Conservation (phyloP, 92 coral and sea anemone genomes). For the Epizoanthus illoricatus region DNA sequence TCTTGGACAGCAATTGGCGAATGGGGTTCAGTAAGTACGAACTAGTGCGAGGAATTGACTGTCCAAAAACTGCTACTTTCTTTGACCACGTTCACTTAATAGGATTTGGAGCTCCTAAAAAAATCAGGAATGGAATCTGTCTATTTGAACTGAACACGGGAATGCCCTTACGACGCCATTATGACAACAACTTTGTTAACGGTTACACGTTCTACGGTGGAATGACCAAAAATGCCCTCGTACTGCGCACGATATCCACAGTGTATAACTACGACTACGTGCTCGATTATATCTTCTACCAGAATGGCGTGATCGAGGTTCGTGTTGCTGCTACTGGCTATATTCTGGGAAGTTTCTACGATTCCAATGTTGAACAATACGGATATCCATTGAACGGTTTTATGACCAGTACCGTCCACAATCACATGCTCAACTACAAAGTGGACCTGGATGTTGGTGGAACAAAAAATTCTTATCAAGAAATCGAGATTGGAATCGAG, state of each 20-base stretch:
- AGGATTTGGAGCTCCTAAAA: conserved; percentile 45
- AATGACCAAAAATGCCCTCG: conserved; percentile 59
- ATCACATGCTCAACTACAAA: conserved; percentile 79
- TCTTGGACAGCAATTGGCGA: conserved; percentile 59
- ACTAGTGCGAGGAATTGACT: conserved; percentile 65
- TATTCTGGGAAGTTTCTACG: conserved; percentile 57
- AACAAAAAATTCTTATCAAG: conserved; percentile 70
- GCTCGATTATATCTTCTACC: conserved; percentile 73
- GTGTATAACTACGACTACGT: conserved; percentile 77
- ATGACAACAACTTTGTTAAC: conserved; percentile 61
- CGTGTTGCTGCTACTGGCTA: conserved; percentile 75
- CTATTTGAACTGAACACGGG: conserved; percentile 75
- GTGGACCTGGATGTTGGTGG: conserved; percentile 83
- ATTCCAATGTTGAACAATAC: conserved; percentile 48
- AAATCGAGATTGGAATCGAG: conserved; percentile 69
- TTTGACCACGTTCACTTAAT: conserved; percentile 58
- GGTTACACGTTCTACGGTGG: conserved; percentile 81
- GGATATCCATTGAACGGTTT: conserved; percentile 52
- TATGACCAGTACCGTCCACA: conserved; percentile 69
- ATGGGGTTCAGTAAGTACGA: conserved; percentile 65
- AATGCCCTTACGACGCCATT: conserved; percentile 75
- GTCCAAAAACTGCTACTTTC: conserved; percentile 65
- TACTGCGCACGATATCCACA: conserved; percentile 68
- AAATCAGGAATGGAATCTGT: conserved; percentile 61
- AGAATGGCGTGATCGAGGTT: conserved; percentile 76